Evolutionary conservation across 2,888 invertebrate genomes (phyloP), one percentile per base, ranked within the genome.

Genomic region (Hololepta plana): DNA sequence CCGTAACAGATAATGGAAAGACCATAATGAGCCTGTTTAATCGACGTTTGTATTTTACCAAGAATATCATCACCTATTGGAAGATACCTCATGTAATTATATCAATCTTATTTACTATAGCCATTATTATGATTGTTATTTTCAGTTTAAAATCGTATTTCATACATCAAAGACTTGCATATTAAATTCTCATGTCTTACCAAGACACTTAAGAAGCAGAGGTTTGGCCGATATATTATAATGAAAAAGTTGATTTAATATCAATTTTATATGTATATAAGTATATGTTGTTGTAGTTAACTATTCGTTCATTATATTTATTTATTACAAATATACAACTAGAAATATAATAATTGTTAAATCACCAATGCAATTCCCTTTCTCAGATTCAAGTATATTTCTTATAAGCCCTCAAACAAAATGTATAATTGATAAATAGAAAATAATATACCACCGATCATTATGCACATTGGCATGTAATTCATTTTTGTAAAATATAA

Each of bases 401-500:
- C 12, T 28, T 21, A 27, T 11, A 28, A 14, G n/a, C 4, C 24
- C 14, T 32, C 32, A 9, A 35, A 27, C 26, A 33, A 25, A 5
- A 27, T 29, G 26, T 32, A 37, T 11, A 37, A 29, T 21, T 51
- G 47, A 36, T 49, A 51, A 20, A 50, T 29, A 8, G 48, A 48
- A 35, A 47, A 51, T 32, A 43, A 48, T 22, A 50, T 44, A 7
- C 45, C 47, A 9, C 49, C 47, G 14, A 49, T 33, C 17, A 51
- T 32, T 29, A 51, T 52, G 35, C 48, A 46, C 20, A 49, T 42
- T 32, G 49, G 51, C 47, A 51, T 47, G 33, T 47, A 51, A 32
- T 50, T 50, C 41, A 46, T 48, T 31, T 42, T 45, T 3, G 51
- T 51, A 39, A 46, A 42, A 36, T 51, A 51, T 33, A 52, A 37